These are phyloP conservation scores for Piscicola geometra DNA, from an alignment of 2,888 invertebrate species.

Conservation along the genomic window DNA sequence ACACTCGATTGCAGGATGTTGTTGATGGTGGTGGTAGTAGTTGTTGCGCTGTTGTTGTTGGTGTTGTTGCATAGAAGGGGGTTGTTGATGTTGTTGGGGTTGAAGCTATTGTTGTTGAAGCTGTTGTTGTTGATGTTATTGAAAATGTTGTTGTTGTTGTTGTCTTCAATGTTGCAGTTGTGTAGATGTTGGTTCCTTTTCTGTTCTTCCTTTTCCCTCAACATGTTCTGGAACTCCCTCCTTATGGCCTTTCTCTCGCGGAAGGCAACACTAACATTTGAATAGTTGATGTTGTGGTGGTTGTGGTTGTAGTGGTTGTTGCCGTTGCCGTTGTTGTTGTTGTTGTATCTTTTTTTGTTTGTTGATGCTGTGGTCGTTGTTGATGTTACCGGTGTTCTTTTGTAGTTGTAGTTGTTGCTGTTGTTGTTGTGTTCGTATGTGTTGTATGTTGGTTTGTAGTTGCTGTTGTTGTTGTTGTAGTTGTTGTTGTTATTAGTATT, in stretches of 20 bases:
- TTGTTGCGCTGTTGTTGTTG: neutral
- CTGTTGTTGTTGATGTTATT: neutral
- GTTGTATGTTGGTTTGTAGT: neutral
- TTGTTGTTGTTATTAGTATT: neutral
- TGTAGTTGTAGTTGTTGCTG: neutral
- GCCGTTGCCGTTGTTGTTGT: neutral
- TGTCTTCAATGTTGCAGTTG: too few species aligned
- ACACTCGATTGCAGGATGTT: neutral
- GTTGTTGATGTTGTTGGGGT: neutral
- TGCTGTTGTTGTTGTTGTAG: slow-evolving; percentile 9
- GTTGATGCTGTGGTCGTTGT: neutral
- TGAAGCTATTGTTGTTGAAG: neutral
- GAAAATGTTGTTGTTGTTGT: slow-evolving; percentile 1
- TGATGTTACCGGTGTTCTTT: neutral
- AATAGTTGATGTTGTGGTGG: neutral
- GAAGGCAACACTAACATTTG: neutral
- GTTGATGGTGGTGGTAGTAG: neutral
- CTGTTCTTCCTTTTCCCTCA: slow-evolving; percentile 25
- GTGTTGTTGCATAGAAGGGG: neutral
- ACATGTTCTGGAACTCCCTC: slow-evolving; percentile 24
- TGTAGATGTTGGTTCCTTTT: neutral
- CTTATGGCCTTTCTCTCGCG: slow-evolving; percentile 28
- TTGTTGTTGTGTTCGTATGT: neutral
- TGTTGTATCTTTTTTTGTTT: neutral
- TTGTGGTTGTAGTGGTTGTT: neutral